Base-by-base conservation (phyloP, 1,140 invertebrate genomes). In the Drosophila pallidifrons region DNA sequence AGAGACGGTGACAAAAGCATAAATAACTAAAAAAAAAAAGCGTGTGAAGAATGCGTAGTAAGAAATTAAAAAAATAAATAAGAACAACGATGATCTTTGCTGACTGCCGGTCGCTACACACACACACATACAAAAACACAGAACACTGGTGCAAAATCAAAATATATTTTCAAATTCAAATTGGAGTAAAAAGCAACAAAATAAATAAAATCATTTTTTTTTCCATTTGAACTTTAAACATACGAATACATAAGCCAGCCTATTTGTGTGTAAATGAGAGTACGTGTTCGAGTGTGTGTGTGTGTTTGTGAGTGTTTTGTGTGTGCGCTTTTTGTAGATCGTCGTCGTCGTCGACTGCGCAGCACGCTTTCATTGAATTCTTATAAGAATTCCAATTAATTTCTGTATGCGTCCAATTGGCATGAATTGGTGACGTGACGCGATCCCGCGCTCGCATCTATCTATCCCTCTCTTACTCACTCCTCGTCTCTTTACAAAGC, bases 351-450 rank as follows among this genome's bases (percentile, higher is more conserved):
- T 83, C 28, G 57, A 73, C 64, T 73, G 73, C 72, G 59, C 67
- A 55, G 61, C 67, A 73, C 68, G 73, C 77, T 89, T 89, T 85
- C 85, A 89, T 89, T 89, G 85, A 89, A 89, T 89, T 85, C 85
- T 81, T 77, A 89, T 89, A 90, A 81, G 86, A 89, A 89, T 89
- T 89, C 86, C 85, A 89, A 90, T 89, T 89, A 89, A 89, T 80
- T 78, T 81, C 65, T 85, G 80, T 87, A 82, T 86, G 79, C 86
- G 75, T 85, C 81, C 86, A 89, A 89, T 89, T 89, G 85, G 85
- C 85, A 89, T 89, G 85, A 86, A 89, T 89, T 89, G 85, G 83
- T 89, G 85, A 89, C 85, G 82, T 86, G 82, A 86, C 82, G 85
- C 79, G 85, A 85, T 90, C 83, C 69, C 65, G 59, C 55, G 59